Evolutionary conservation across 2,888 invertebrate genomes (phyloP).

Genomic region (Chrysolina haemoptera): DNA sequence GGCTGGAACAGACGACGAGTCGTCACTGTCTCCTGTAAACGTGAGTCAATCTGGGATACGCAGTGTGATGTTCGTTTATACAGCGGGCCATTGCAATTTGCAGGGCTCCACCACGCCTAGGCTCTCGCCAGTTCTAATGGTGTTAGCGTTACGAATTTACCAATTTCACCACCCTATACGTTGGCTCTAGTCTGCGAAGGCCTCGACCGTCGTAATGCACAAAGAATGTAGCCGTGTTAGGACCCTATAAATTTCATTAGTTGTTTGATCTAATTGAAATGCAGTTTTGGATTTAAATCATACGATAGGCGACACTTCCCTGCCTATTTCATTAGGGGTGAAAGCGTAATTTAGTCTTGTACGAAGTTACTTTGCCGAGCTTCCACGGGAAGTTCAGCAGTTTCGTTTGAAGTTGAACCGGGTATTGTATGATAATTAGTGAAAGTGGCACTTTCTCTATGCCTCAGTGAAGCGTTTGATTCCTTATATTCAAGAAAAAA

Average conservation of each 20-base stretch:
- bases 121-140: slow-evolving; percentile 63
- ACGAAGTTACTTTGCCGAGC: slow-evolving; percentile 22
- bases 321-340: slow-evolving; percentile 28
- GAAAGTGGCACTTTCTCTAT: not conserved
- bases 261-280: slow-evolving; percentile 68
- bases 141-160: slow-evolving; percentile 72
- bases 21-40: slow-evolving; percentile 33
- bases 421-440: not conserved
- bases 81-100: slow-evolving; percentile 68
- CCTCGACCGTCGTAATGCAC: slow-evolving; percentile 64
- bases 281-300: slow-evolving; percentile 61
- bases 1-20: slow-evolving; percentile 23
- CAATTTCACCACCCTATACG: slow-evolving; percentile 70
- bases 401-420: not conserved
- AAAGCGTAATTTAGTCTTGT: slow-evolving; percentile 39
- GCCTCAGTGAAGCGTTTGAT: no score
- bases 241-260: slow-evolving; percentile 67
- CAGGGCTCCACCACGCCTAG: slow-evolving; percentile 45
- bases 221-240: slow-evolving; percentile 64
- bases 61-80: slow-evolving; percentile 69
- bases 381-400: not conserved
- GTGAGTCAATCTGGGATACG: slow-evolving; percentile 71
- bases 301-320: slow-evolving; percentile 36
- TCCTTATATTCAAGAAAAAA: no score
- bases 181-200: slow-evolving; percentile 62